Percentiles rank a stretch among this genome's conserved stretches.
Evolutionary conservation across 1,140 invertebrate genomes (phyloP).

Genomic region (Aphis craccivora): DNA sequence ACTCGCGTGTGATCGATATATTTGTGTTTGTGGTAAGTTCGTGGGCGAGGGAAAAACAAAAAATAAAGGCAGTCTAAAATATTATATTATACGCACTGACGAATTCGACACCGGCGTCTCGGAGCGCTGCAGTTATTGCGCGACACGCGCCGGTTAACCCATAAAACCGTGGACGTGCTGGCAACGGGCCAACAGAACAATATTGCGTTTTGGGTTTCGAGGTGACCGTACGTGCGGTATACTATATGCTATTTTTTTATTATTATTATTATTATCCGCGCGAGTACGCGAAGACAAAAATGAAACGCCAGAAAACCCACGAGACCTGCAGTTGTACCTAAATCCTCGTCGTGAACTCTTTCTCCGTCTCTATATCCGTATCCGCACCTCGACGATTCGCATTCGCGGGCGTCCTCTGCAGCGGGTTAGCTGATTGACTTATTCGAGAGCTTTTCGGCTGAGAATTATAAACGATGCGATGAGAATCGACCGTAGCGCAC

Average conservation of each 20-base stretch:
- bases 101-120: conserved; percentile 20
- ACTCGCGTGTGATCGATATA: not conserved
- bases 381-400: too few species aligned
- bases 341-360: too few species aligned
- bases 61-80: not conserved
- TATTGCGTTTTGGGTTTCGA: conserved; percentile 29
- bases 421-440: too few species aligned
- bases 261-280: not conserved
- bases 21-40: not conserved
- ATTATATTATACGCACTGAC: not conserved
- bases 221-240: too few species aligned
- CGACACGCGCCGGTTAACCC: not conserved
- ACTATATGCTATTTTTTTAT: not conserved
- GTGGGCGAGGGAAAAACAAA: not conserved
- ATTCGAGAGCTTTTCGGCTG: too few species aligned
- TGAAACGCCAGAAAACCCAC: not conserved
- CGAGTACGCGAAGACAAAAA: not conserved
- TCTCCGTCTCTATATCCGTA: not conserved
- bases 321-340: too few species aligned
- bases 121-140: not conserved
- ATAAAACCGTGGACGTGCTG: not conserved
- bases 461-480: too few species aligned
- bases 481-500: not conserved
- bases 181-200: conserved; percentile 11
- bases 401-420: too few species aligned